Base-by-base conservation (phyloP, 2,888 invertebrate genomes). In the Rhagium mordax region DNA sequence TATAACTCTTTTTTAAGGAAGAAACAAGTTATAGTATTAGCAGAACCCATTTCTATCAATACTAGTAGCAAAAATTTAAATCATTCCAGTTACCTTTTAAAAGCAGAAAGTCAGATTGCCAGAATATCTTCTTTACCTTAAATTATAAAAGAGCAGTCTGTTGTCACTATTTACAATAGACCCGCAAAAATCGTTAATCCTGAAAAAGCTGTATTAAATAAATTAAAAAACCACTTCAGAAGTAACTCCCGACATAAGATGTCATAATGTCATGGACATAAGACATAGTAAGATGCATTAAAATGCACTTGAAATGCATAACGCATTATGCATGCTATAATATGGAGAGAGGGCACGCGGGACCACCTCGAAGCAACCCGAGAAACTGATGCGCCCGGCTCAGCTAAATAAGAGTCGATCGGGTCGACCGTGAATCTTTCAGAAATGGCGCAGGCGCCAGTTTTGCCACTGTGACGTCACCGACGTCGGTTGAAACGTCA, bases 371-470 rank as follows among this genome's bases (percentile, higher is more conserved):
- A 69, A 60, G 73, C 75, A 67, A 71, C 75, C 78, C 71, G 73
- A 75, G 75, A 70, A 77, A 84, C 84, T 84, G 83, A 82, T 81
- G 79, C 82, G 81, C 82, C 83, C 83, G 81, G 80, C 79, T 79
- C 74, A 81, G 80, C 82, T 81, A 72, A 79, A 82, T 81, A 65
- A 81, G 81, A 83, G 84, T 85, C 85, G 85, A 85, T 85, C 83
- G 84, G 74, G 81, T 81, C 84, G 84, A 79, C 84, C 85, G 85
- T 84, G 85, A 84, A 84, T 81, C 79, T 81, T 78, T 78, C 67
- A 76, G 76, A 71, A 74, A 78, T 74, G 78, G 83, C 83, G 84
- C 83, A 83, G 81, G 84, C 84, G 84, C 83, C 81, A 70, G 76
- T 74, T 79, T 18, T 69, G 60, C 78, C 76, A 74, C 77, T 68